Percentiles rank a stretch among this genome's conserved stretches.
Evolutionary conservation across 2,797 vertebrate genomes (phyloP).

Genomic region (Margarornis squamiger): DNA sequence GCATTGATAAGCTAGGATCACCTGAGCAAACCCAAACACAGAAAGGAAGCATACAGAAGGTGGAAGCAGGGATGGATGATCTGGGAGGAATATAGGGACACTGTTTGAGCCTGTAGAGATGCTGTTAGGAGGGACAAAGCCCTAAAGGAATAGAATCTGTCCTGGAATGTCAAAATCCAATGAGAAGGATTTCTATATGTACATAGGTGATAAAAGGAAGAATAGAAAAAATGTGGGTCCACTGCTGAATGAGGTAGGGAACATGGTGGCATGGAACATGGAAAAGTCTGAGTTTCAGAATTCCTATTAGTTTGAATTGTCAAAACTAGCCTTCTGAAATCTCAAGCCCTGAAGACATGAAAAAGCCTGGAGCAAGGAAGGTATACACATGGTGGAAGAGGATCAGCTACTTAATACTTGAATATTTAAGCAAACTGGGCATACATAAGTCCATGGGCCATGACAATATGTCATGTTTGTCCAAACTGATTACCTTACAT

Average conservation of each 20-base stretch:
- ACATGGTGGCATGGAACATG: not conserved
- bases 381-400: not conserved
- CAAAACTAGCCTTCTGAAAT: not conserved
- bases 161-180: not conserved
- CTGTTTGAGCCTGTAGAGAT: not conserved
- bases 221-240: not conserved
- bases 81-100: not conserved
- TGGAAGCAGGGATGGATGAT: not conserved
- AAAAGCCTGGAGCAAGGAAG: not conserved
- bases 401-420: not conserved
- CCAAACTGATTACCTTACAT: not conserved
- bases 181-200: not conserved
- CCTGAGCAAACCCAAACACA: not conserved
- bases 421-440: not conserved
- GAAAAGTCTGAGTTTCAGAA: not conserved
- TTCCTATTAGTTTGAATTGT: not conserved
- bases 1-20: not conserved
- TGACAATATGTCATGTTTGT: not conserved
- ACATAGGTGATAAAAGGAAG: not conserved
- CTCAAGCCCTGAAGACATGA: not conserved
- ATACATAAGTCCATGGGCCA: rapidly evolving
- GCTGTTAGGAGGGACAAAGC: not conserved
- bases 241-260: not conserved
- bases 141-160: not conserved
- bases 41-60: not conserved